A percentile compares a stretch with the other conserved stretches of the same genome.
phyloP scores from a whole-genome alignment of 2,888 invertebrate genomes.

The Pristionchus exspectatus region DNA sequence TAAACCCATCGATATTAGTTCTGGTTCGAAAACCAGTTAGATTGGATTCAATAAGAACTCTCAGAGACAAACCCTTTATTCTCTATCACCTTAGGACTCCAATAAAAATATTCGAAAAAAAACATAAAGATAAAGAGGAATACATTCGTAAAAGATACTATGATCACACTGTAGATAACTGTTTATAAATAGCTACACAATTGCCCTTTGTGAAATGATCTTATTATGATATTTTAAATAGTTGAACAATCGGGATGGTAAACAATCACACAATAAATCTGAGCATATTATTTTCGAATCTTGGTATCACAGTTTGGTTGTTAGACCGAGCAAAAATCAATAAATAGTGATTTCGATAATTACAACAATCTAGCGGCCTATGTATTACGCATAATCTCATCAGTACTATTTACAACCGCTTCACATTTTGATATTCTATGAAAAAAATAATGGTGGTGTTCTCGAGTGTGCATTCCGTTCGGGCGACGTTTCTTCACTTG shows the following conservation, averaged over 20 bases:
- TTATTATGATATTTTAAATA: slow-evolving; percentile 23
- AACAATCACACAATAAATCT: slow-evolving; percentile 14
- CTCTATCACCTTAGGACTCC: slow-evolving; percentile 5
- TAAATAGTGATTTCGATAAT: not conserved
- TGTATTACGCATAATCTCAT: not conserved
- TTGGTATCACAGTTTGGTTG: slow-evolving; percentile 25
- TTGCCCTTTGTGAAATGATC: slow-evolving; percentile 32
- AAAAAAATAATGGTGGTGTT: not conserved
- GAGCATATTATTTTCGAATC: slow-evolving; percentile 34
- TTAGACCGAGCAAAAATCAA: not conserved
- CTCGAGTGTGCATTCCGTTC: not conserved
- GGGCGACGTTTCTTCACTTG: slow-evolving; percentile 7
- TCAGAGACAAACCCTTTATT: not conserved
- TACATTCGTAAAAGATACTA: not conserved
- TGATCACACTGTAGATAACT: not conserved
- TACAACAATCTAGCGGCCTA: slow-evolving; percentile 20
- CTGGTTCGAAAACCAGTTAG: not conserved
- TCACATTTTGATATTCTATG: slow-evolving; percentile 12
- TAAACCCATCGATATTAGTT: not conserved
- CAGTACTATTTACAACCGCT: slow-evolving; percentile 33
- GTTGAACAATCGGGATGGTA: slow-evolving; percentile 32
- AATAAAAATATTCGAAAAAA: not conserved
- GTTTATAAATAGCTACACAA: not conserved
- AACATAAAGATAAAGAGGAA: not conserved
- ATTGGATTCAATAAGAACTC: not conserved